Base-by-base conservation (phyloP, 2,113 vertebrate species). In the Entelurus aequoreus region DNA sequence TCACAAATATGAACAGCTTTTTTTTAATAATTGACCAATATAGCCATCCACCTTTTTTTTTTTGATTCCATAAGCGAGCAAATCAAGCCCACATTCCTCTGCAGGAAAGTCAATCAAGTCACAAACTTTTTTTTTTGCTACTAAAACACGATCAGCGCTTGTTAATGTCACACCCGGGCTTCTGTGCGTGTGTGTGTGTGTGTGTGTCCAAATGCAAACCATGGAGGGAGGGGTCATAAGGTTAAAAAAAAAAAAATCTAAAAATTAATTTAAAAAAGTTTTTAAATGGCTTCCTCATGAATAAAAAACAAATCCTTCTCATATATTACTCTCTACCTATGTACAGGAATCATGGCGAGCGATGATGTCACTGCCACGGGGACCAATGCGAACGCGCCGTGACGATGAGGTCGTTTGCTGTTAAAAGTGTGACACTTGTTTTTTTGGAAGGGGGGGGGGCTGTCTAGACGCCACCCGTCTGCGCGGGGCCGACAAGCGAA, bases 261-360 rank as follows among this genome's bases (percentile, higher is more conserved):
- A 71, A 76, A 84, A 74, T 73, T 56, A 57, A 60, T 44, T 66
- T 16, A 51, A 66, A 62, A 82, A 66, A 68, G 76, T 78, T 87
- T 84, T 80, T 87, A 88, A 84, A 90, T 81, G 80, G 83, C 81
- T 82, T 89, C 65, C 68, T 65, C 71, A 70, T 67, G 78, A 81
- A 78, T 62, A 83, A 62, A 79, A 80, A 64, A 75, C 64, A 69
- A 76, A 77, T 86, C 79, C 80, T 84, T 82, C 79, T 86, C 84
- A 90, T 91, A 91, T 90, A 90, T 90, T 90, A 90, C 87, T 88
- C 81, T 90, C 87, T 90, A 86, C 76, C 56, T 90, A 89, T 91
- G 76, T 91, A 90, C 90, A 91, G 19, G 19, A 19, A 19, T 19
- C 19, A 19, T 69, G 13, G 44, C 42, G 38, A 9, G 54, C 28